Evolutionary conservation across 2,888 invertebrate species (phyloP), one percentile per base, ranked within the genome.

Genomic region (Agrotis puta): DNA sequence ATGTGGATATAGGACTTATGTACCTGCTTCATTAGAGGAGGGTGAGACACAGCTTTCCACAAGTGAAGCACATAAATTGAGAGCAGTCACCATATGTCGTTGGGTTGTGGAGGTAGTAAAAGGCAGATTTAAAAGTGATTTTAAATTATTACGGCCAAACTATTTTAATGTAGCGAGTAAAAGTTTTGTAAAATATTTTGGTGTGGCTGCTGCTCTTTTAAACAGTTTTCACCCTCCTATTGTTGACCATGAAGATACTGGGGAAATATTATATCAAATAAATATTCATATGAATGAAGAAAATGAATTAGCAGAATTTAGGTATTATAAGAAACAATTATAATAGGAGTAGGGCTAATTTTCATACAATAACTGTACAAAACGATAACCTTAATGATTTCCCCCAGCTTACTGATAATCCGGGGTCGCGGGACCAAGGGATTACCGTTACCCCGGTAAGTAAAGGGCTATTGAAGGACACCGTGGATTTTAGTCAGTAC

Each of bases 71-170:
- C 72, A 78, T 66, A 71, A 75, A 59, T 69, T 71, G 4, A 65
- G 78, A 47, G 54, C 59, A 51, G 72, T 78, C 45, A 78, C 74
- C 63, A 66, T 75, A 24, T 67, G 61, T 6, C 57, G 73, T 27
- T 70, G 69, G 76, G 61, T 71, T 3, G 73, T 77, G 24, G 43
- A 57, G 5, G 24, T 64, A 2, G 48, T 77, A 0, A 77, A 74
- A 7, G 75, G 71, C 14, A 50, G 67, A 45, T 74, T 77, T 43
- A 74, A 74, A 61, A 33, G 75, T 9, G 75, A 72, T 64, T 78
- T 75, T 69, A 57, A 57, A 57, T 57, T 57, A 39, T 57, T 57
- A 57, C 16, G 39, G 39, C 39, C 39, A 76, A 54, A 64, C 62
- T 70, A 68, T 79, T 73, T 64, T 47, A 79, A 76, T 7, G 45